phyloP scores from a whole-genome alignment of 2,797 vertebrate genomes.

The Silurus lanzhouensis region DNA sequence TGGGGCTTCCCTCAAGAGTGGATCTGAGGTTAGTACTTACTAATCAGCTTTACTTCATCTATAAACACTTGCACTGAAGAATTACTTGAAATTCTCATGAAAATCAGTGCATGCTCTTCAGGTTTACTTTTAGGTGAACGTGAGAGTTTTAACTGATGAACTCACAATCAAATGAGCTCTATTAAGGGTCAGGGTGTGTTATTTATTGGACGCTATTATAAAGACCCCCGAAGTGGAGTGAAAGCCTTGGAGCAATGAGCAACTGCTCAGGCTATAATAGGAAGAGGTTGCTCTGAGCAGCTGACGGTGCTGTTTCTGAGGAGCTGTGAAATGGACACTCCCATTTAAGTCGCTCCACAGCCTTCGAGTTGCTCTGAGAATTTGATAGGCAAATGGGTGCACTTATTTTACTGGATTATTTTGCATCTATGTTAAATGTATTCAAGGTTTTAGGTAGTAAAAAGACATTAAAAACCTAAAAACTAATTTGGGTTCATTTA shows the following conservation, averaged over 20 bases:
- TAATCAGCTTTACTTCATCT: neutral
- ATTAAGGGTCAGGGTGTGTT: conserved; percentile 57
- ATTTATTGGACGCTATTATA: conserved; percentile 49
- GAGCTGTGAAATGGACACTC: conserved; percentile 65
- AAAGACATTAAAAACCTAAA: neutral
- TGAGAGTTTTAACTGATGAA: neutral
- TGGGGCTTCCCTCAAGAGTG: conserved; percentile 61
- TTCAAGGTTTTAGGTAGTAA: neutral
- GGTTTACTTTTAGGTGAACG: neutral
- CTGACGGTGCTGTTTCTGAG: conserved; percentile 78
- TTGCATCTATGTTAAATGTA: neutral
- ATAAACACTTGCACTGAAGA: conserved; percentile 41
- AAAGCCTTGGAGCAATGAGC: conserved; percentile 63
- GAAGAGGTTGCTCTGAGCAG: conserved; percentile 78
- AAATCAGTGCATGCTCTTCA: neutral
- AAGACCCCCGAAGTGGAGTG: conserved; percentile 55
- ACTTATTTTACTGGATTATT: neutral
- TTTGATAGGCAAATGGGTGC: conserved; percentile 9
- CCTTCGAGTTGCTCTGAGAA: conserved; percentile 22
- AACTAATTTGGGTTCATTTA: neutral
- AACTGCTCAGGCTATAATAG: conserved; percentile 84
- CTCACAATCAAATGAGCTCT: neutral
- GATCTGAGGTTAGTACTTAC: conserved; percentile 76
- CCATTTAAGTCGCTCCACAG: conserved; percentile 69
- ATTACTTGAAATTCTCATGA: neutral